Conservation (phyloP, 2,888 invertebrate species). For the Epinotia ramella region DNA sequence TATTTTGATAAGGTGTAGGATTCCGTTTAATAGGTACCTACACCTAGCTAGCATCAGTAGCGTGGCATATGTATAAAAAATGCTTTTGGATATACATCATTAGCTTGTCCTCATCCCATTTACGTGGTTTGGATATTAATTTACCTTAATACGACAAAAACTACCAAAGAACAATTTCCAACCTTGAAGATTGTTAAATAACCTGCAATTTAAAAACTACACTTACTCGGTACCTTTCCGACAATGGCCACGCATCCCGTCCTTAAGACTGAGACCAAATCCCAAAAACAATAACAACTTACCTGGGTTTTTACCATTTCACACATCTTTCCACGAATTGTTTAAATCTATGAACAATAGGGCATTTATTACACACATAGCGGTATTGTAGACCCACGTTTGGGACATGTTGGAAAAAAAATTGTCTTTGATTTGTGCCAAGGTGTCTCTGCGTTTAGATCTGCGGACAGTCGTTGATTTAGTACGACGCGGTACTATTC, state of each 20-base stretch:
- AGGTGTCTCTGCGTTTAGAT: conserved; percentile 1
- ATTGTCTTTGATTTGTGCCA: conserved; percentile 30
- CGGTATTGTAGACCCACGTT: conserved; percentile 41
- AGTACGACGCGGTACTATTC: not conserved
- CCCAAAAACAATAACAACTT: conserved; percentile 53
- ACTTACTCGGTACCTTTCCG: conserved; percentile 16
- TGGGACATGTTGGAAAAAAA: conserved; percentile 29
- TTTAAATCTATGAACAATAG: conserved; percentile 41
- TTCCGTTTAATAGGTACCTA: too few species aligned
- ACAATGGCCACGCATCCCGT: conserved; percentile 39
- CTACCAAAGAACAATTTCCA: conserved; percentile 1
- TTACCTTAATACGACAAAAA: not conserved
- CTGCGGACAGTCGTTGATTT: not conserved
- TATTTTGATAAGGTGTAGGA: not conserved
- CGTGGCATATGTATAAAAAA: too few species aligned
- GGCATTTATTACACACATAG: conserved; percentile 43
- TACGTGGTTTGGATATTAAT: too few species aligned
- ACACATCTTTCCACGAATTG: conserved; percentile 48
- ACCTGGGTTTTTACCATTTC: conserved; percentile 59
- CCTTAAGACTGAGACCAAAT: conserved; percentile 21
- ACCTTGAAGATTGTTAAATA: conserved; percentile 4
- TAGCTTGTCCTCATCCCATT: too few species aligned
- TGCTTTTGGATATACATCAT: too few species aligned
- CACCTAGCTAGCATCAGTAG: not conserved
- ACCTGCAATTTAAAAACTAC: conserved; percentile 14